These are phyloP conservation scores for Idaea aversata DNA, from an alignment of 2,888 invertebrate genomes.

Conservation along the genomic window DNA sequence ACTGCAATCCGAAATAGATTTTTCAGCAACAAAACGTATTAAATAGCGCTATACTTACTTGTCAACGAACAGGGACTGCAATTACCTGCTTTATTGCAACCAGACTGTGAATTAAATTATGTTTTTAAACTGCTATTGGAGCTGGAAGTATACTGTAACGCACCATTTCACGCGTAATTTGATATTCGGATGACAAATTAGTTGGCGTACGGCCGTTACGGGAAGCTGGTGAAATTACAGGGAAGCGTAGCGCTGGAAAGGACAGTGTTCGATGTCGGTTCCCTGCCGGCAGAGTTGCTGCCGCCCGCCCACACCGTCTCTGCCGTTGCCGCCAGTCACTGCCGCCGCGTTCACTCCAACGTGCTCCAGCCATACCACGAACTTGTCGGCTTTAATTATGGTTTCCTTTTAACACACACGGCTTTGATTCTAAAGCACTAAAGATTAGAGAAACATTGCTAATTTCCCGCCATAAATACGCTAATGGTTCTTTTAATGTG, in stretches of 20 bases:
- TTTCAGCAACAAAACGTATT: slow-evolving; percentile 35
- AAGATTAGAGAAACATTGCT: slow-evolving; percentile 54
- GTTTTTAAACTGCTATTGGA: slow-evolving; percentile 66
- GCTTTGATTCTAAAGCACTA: slow-evolving; percentile 55
- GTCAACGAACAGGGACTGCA: slow-evolving; percentile 51
- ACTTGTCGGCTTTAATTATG: slow-evolving; percentile 63
- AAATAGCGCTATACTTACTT: slow-evolving; percentile 58
- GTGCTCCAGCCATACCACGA: slow-evolving; percentile 33
- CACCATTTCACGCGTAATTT: slow-evolving; percentile 76
- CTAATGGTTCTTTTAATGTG: slow-evolving; percentile 31
- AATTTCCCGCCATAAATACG: slow-evolving; percentile 39
- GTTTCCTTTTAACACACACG: slow-evolving; percentile 57
- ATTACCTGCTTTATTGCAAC: slow-evolving; percentile 55
- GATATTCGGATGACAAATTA: slow-evolving; percentile 79
- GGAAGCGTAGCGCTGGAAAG: slow-evolving; percentile 33
- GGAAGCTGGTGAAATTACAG: slow-evolving; percentile 67
- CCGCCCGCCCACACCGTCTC: slow-evolving; percentile 23
- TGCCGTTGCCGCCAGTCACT: slow-evolving; percentile 14
- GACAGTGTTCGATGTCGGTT: slow-evolving; percentile 16
- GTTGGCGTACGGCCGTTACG: slow-evolving; percentile 59
- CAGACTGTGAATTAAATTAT: slow-evolving; percentile 66
- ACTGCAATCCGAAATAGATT: not conserved
- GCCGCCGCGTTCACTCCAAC: slow-evolving; percentile 19
- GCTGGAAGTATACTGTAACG: slow-evolving; percentile 65
- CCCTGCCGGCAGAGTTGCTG: slow-evolving; percentile 5